These are phyloP conservation scores for Crossoptilon crossoptilon DNA, from an alignment of 2,797 vertebrate genomes.

Conservation along the genomic window DNA sequence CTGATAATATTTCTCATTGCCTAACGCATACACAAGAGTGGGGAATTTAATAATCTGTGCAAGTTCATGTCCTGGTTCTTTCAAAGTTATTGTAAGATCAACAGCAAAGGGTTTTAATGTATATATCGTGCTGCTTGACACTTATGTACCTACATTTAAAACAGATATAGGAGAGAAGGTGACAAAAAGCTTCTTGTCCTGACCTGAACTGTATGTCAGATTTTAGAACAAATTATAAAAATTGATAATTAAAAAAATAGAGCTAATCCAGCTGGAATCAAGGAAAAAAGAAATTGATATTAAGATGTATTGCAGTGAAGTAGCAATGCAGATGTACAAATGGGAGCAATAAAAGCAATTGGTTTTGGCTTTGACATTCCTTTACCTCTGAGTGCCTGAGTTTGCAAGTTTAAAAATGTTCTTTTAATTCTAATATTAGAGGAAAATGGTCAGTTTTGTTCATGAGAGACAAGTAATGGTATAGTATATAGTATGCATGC, in stretches of 20 bases:
- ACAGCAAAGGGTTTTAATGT: background rate
- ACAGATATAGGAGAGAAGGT: background rate
- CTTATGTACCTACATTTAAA: background rate
- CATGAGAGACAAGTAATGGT: background rate
- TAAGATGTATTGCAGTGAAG: background rate
- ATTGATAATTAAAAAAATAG: background rate
- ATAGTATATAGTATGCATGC: rapidly evolving
- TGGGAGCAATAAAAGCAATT: background rate
- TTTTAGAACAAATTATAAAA: background rate
- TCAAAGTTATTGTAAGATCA: background rate
- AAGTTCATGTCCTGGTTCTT: background rate
- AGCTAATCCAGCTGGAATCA: background rate
- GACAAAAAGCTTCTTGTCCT: background rate
- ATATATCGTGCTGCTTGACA: background rate
- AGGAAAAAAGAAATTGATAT: background rate
- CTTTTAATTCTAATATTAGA: background rate
- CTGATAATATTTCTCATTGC: background rate
- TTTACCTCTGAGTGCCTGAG: background rate
- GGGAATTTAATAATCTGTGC: background rate
- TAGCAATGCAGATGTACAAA: background rate
- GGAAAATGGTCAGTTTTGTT: background rate
- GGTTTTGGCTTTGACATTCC: background rate
- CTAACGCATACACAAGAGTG: background rate
- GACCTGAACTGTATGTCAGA: background rate
- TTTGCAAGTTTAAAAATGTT: background rate